Conservation (phyloP, 2,113 vertebrate genomes). For the Bubo scandiacus region DNA sequence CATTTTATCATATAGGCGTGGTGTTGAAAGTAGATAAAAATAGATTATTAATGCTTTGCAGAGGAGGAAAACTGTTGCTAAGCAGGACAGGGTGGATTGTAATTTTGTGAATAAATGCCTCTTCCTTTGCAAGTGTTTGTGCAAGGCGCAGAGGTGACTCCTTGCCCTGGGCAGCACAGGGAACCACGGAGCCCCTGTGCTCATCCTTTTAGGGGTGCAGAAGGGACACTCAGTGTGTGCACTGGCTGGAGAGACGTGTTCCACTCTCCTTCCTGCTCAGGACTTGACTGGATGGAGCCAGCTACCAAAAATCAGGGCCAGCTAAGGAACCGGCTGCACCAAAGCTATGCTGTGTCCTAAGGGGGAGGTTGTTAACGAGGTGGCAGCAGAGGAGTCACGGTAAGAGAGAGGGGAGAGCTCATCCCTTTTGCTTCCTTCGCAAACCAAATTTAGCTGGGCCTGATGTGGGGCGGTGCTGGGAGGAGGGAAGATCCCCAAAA, state of each 20-base stretch:
- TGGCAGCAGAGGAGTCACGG: rapidly evolving
- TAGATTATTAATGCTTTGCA: background rate
- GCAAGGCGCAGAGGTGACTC: background rate
- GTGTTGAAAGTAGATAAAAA: background rate
- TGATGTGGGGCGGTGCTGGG: background rate
- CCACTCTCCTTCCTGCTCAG: background rate
- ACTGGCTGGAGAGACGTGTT: background rate
- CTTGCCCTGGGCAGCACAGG: background rate
- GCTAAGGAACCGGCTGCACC: background rate
- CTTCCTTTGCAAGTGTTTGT: background rate
- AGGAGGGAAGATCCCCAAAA: background rate
- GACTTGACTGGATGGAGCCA: background rate
- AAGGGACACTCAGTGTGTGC: background rate
- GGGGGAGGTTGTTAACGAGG: rapidly evolving
- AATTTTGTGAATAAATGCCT: background rate
- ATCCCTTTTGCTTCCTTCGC: background rate
- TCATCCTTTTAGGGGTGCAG: background rate
- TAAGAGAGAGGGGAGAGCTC: background rate
- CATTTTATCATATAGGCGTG: background rate
- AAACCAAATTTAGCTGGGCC: background rate
- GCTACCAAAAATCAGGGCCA: background rate
- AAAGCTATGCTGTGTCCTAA: background rate
- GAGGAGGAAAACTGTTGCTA: background rate
- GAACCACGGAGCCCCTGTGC: background rate
- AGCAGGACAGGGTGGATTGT: background rate